These are phyloP conservation scores for Callorhinus ursinus DNA, from an alignment of 2,113 vertebrate species.

Conservation along the genomic window DNA sequence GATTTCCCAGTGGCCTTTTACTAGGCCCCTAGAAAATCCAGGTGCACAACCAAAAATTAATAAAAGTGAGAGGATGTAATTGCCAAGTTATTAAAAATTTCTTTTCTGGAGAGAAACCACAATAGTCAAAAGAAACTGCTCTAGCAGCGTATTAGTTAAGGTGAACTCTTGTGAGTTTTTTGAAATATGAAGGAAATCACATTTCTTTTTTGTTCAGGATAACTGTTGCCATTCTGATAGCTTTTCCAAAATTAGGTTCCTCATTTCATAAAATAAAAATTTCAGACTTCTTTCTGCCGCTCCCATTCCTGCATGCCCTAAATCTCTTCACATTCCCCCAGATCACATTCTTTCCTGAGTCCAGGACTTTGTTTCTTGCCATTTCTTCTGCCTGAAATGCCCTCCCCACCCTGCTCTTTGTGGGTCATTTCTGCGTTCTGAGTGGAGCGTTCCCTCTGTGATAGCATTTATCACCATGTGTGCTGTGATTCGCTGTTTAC, in stretches of 20 bases:
- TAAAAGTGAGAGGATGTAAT: conserved; percentile 25
- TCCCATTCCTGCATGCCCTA: accelerated
- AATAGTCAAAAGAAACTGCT: not conserved
- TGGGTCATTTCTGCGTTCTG: not conserved
- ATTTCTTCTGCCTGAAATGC: not conserved
- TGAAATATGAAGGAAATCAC: conserved; percentile 49
- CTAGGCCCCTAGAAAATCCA: conserved; percentile 31
- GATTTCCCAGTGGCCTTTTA: not conserved
- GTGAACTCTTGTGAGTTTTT: not conserved
- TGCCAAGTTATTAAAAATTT: conserved; percentile 12
- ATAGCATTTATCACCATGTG: not conserved
- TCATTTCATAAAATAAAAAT: not conserved
- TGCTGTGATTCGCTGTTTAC: not conserved
- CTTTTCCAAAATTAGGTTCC: conserved; percentile 7
- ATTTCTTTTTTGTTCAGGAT: conserved; percentile 3
- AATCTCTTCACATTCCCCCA: not conserved
- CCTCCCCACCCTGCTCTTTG: not conserved
- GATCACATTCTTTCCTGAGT: not conserved
- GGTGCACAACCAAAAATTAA: conserved; percentile 50
- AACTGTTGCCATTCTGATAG: not conserved
- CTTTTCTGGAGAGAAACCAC: not conserved
- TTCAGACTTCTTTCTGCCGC: not conserved
- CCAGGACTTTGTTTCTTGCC: not conserved
- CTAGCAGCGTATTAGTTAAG: not conserved
- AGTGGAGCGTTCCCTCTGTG: not conserved